Conservation (phyloP, 2,888 invertebrate species). For the Teinopalpus imperialis region DNA sequence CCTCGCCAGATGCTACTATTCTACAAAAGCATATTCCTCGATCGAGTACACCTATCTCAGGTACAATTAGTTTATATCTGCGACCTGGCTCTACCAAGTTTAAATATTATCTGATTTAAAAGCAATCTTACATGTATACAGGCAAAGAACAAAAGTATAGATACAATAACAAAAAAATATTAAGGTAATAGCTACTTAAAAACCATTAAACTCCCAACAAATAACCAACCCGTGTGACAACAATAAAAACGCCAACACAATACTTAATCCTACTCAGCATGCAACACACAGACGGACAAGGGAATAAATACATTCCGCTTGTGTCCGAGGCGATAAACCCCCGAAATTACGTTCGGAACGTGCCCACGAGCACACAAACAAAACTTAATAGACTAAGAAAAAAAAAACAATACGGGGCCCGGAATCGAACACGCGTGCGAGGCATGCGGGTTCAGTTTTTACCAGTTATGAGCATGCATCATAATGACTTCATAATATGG, state of each 20-base stretch:
- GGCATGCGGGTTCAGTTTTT: conserved; percentile 42
- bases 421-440: conserved; percentile 34
- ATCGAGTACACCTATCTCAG: too few relatives aligned
- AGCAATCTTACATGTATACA: too few relatives aligned
- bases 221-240: conserved; percentile 4
- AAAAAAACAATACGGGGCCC: conserved; percentile 27
- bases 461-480: conserved; percentile 34
- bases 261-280: conserved; percentile 33
- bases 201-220: conserved; percentile 1
- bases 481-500: conserved; percentile 67
- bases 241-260: conserved; percentile 13
- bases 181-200: conserved; percentile 4
- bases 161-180: conserved; percentile 24
- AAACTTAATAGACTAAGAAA: conserved; percentile 27
- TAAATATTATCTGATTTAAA: too few relatives aligned
- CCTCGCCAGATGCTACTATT: too few relatives aligned
- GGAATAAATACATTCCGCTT: conserved; percentile 33
- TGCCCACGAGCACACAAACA: conserved; percentile 20
- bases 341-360: conserved; percentile 23
- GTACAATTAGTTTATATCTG: too few relatives aligned
- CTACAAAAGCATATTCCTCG: too few relatives aligned
- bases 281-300: conserved; percentile 24
- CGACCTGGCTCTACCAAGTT: too few relatives aligned
- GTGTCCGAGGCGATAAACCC: conserved; percentile 46
- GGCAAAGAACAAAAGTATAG: too few relatives aligned